Conservation (phyloP, 2,888 invertebrate species). For the Latrodectus hesperus region DNA sequence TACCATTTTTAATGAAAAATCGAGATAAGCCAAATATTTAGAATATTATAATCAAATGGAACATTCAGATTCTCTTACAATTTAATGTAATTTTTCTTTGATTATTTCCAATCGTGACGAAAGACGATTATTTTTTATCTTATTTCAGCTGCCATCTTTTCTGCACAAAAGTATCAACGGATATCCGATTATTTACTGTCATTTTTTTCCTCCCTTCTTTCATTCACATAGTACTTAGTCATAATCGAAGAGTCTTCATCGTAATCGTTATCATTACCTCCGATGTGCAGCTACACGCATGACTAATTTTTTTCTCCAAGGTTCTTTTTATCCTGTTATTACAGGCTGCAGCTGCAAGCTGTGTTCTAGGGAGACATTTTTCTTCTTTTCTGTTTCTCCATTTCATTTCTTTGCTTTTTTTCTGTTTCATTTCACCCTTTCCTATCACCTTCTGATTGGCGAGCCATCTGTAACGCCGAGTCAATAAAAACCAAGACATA, state of each 20-base stretch:
- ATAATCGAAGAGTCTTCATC: slow-evolving; percentile 31
- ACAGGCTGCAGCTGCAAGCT: slow-evolving; percentile 37
- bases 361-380: slow-evolving; percentile 7
- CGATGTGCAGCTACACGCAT: slow-evolving; percentile 41
- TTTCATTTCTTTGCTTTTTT: neutral
- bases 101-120: no score
- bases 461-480: slow-evolving; percentile 26
- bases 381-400: slow-evolving; percentile 28
- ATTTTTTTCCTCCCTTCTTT: no score
- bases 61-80: no score
- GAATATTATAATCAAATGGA: no score
- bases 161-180: no score
- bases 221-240: neutral
- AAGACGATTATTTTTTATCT: no score
- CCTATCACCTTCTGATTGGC: slow-evolving; percentile 48
- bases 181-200: no score
- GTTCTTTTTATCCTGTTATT: slow-evolving; percentile 49
- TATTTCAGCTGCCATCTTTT: no score
- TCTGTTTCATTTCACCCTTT: neutral
- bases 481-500: slow-evolving; percentile 52
- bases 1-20: no score
- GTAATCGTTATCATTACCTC: slow-evolving; percentile 44
- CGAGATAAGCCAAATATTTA: no score
- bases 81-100: no score
- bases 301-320: slow-evolving; percentile 58